Conservation (phyloP, 2,113 vertebrate genomes). For the Spea multiplicata region DNA sequence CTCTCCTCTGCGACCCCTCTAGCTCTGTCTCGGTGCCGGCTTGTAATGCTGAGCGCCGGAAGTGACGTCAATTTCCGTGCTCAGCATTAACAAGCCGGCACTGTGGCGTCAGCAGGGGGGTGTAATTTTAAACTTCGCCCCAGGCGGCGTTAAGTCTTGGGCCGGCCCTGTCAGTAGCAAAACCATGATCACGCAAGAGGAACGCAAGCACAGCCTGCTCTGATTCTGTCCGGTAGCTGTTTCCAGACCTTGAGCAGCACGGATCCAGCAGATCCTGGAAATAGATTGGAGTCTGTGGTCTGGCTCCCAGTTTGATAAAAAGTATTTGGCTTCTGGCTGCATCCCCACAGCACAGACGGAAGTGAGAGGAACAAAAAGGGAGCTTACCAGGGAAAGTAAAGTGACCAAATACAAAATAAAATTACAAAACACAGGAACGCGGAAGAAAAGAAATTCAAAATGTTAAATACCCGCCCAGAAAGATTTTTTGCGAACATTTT, state of each 20-base stretch:
- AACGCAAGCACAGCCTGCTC: background rate
- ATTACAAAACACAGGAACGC: background rate
- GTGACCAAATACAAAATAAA: background rate
- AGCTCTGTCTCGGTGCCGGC: too few relatives aligned
- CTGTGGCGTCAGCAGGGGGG: too few relatives aligned
- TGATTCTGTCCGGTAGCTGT: background rate
- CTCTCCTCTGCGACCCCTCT: too few relatives aligned
- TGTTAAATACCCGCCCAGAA: too few relatives aligned
- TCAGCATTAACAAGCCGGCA: too few relatives aligned
- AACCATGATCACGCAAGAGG: background rate
- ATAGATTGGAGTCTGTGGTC: slow-evolving; percentile 37
- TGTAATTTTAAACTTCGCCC: too few relatives aligned
- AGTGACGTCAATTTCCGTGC: too few relatives aligned
- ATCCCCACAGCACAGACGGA: background rate
- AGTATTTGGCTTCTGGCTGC: slow-evolving; percentile 14
- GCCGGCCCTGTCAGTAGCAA: too few relatives aligned
- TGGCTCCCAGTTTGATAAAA: background rate
- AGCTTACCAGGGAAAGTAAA: background rate
- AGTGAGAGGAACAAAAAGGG: background rate
- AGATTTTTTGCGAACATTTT: too few relatives aligned
- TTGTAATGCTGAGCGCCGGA: too few relatives aligned
- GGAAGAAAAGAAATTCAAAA: background rate
- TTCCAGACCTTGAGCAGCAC: background rate
- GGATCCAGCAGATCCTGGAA: slow-evolving; percentile 10
- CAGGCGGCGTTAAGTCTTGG: too few relatives aligned